Base-by-base conservation (phyloP, 1,140 invertebrate genomes). In the Ylistrum balloti region DNA sequence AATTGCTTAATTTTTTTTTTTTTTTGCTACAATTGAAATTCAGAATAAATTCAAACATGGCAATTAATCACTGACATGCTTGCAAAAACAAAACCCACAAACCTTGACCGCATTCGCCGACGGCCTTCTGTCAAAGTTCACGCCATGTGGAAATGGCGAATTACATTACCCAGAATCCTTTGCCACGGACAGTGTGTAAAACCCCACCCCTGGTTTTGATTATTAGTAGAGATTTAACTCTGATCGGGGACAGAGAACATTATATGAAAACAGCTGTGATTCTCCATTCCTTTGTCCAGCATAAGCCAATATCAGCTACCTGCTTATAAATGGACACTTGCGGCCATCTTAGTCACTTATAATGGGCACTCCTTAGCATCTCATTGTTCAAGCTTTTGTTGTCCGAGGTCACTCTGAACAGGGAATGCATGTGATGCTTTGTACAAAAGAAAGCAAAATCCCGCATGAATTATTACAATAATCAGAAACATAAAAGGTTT, bases 381-480 rank as follows among this genome's bases (percentile, higher is more conserved):
- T 0, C 56, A 74, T 74, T 74, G 56, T 74, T 74, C 56, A n/a
- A 74, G 56, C 56, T 74, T 74, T 74, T 74, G 56, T 74, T 74
- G 56, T 74, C n/a, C 22, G 56, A 28, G 56, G 56, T 74, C 56
- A 74, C 22, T 74, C 22, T 74, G n/a, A 74, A 74, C n/a, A 74
- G 56, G 56, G 56, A 74, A 74, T 74, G 28, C 56, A 74, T 74
- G 56, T 74, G 56, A 74, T 28, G 56, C 56, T 74, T 74, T 74
- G 56, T 74, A 74, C 28, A 11, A 28, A 28, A 74, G 56, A 74
- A 74, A 74, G n/a, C 22, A 74, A 74, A 74, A 74, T 74, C 56
- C 56, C 56, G n/a, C 56, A 74, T 74, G 56, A 74, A 74, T 74
- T 74, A 74, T 74, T 74, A 74, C 56, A 74, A 74, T 74, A 74